Evolutionary conservation across 2,797 vertebrate genomes (phyloP).

Genomic region (Sebastes trivittatus): DNA sequence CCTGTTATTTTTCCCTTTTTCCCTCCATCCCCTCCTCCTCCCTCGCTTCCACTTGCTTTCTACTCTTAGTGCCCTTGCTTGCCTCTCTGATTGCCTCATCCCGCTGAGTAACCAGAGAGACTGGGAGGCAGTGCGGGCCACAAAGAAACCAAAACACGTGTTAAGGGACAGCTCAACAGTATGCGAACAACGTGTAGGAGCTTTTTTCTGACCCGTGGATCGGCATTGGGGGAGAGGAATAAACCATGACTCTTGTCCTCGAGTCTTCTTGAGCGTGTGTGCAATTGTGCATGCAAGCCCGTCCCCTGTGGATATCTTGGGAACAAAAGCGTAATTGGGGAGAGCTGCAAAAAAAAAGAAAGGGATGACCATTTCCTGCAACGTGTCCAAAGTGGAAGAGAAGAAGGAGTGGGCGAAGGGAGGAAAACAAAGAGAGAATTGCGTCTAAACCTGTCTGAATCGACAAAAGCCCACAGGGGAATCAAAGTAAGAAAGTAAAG

Average conservation of each 20-base stretch:
- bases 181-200: conserved; percentile 47
- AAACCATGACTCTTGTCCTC: conserved; percentile 30
- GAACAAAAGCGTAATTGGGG: conserved; percentile 59
- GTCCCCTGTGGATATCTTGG: conserved; percentile 42
- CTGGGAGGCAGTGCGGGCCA: conserved; percentile 38
- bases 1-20: conserved; percentile 25
- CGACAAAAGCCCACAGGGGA: conserved; percentile 58
- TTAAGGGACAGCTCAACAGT: conserved; percentile 26
- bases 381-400: conserved; percentile 23
- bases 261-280: conserved; percentile 33
- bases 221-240: conserved; percentile 16
- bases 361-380: conserved; percentile 49
- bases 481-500: conserved; percentile 46
- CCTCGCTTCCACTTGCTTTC: conserved; percentile 24
- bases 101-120: conserved; percentile 55
- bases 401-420: conserved; percentile 21
- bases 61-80: conserved; percentile 57
- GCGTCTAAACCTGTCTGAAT: conserved; percentile 43
- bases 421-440: conserved; percentile 50
- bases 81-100: conserved; percentile 62
- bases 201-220: conserved; percentile 43
- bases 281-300: conserved; percentile 20
- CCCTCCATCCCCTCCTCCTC: conserved; percentile 17
- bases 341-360: conserved; percentile 25
- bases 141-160: conserved; percentile 55